Evolutionary conservation across 2,113 vertebrate species (phyloP).

Genomic region (Chloroceryle aenea): DNA sequence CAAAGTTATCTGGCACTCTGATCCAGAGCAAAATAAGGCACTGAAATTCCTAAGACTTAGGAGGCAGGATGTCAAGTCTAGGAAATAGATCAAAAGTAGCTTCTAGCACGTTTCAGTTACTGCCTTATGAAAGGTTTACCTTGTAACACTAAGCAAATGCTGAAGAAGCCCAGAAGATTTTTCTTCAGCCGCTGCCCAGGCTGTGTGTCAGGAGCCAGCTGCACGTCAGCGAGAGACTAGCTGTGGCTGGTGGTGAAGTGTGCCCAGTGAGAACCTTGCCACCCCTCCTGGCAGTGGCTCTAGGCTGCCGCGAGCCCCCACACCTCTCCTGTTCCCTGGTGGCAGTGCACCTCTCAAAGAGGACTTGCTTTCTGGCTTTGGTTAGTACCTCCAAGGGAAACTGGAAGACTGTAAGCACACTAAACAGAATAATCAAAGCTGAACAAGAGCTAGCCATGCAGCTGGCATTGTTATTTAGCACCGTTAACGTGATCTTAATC

Average conservation of each 20-base stretch:
- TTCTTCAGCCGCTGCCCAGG: not conserved
- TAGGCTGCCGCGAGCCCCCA: not conserved
- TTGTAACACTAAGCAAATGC: accelerated
- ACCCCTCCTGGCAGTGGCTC: not conserved
- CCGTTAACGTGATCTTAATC: not conserved
- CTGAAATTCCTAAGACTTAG: accelerated
- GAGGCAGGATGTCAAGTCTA: not conserved
- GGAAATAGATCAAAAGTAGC: accelerated
- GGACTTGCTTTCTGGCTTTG: not conserved
- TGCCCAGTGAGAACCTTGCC: not conserved
- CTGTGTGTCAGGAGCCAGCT: not conserved
- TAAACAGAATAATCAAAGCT: not conserved
- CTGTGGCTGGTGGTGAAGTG: not conserved
- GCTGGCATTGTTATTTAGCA: not conserved
- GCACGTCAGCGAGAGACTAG: accelerated
- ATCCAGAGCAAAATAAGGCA: accelerated
- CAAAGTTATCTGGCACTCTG: accelerated
- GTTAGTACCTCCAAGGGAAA: not conserved
- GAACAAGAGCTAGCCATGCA: not conserved
- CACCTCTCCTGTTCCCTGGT: not conserved
- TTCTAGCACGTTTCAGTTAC: not conserved
- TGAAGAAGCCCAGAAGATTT: not conserved
- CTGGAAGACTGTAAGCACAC: not conserved
- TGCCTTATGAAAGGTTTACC: not conserved
- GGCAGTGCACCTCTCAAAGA: not conserved